Evolutionary conservation across 2,888 invertebrate species (phyloP).

Genomic region (Drosophila emarginata): DNA sequence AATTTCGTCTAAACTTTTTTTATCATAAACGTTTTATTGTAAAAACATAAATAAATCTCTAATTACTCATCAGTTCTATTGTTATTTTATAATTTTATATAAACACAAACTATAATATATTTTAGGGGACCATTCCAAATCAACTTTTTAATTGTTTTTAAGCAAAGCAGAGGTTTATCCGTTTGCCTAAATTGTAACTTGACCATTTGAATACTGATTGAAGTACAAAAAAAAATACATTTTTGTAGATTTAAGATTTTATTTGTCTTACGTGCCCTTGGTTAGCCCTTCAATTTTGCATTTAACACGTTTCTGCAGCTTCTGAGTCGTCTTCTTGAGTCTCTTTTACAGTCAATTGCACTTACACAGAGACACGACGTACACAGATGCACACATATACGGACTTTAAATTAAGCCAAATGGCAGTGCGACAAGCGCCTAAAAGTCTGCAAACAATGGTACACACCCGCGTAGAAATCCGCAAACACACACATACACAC

Average conservation of each 20-base stretch:
- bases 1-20: too few relatives aligned
- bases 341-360: slow-evolving; percentile 49
- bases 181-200: neutral
- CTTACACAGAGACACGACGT: slow-evolving; percentile 22
- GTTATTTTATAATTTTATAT: too few relatives aligned
- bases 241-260: neutral
- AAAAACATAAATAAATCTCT: too few relatives aligned
- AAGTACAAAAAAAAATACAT: neutral
- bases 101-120: too few relatives aligned
- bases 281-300: slow-evolving; percentile 29
- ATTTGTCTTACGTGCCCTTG: slow-evolving; percentile 8
- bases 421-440: slow-evolving; percentile 41
- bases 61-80: too few relatives aligned
- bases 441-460: slow-evolving; percentile 64
- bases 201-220: neutral
- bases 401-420: slow-evolving; percentile 68
- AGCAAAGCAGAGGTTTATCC: neutral
- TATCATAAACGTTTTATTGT: too few relatives aligned
- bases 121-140: too few relatives aligned
- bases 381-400: slow-evolving; percentile 7
- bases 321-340: neutral
- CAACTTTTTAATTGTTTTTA: too few relatives aligned
- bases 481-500: slow-evolving; percentile 10
- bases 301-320: slow-evolving; percentile 38
- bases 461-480: slow-evolving; percentile 28